Base-by-base conservation (phyloP, 2,888 invertebrate species). In the Lutraria lutraria region DNA sequence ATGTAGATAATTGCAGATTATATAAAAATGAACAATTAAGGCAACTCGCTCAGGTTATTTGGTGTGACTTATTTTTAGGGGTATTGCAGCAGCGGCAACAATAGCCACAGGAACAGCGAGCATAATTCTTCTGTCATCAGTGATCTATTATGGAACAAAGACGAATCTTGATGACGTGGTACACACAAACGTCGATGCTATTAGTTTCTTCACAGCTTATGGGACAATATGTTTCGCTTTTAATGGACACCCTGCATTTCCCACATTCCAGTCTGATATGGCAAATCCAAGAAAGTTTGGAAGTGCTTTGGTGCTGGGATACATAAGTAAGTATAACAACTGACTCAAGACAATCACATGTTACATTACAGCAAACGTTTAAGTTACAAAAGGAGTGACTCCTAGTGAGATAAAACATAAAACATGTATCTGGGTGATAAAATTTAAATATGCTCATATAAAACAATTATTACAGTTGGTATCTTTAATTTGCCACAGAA, bases 251-350 rank as follows among this genome's bases (percentile, higher is more conserved):
- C 97, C 98, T 0, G 97, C 98, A 95, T 97, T 99, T 94, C 97
- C 99, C 93, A 99, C 98, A 0, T 98, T 99, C 80, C 99, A 99
- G 97, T 98, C 98, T 92, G 99, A 99, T 96, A 99, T 99, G 99
- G 97, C 97, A 91, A 97, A 98, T 91, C 98, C 98, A 92, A 97
- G 97, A 0, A 97, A 98, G 94, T 98, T 99, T 91, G 97, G 98
- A 93, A 97, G 97, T 94, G 98, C 98, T 0, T 97, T 98, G 0
- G 93, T 98, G 4, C 97, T 97, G 21, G 98, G 98, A 15, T 98
- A 98, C 96, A 88, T 96, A 43, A 97, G 98, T 98, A 96, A 97
- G 97, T 96, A 34, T 16, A n/a, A 6, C 68, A 19, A 43, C 43
- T 43, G 43, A n/a, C n/a, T n/a, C n/a, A n/a, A 4, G 43, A 43